Percentiles rank a stretch among this genome's conserved stretches.
phyloP scores from a whole-genome alignment of 2,888 invertebrate species.

The Troilus luridus region DNA sequence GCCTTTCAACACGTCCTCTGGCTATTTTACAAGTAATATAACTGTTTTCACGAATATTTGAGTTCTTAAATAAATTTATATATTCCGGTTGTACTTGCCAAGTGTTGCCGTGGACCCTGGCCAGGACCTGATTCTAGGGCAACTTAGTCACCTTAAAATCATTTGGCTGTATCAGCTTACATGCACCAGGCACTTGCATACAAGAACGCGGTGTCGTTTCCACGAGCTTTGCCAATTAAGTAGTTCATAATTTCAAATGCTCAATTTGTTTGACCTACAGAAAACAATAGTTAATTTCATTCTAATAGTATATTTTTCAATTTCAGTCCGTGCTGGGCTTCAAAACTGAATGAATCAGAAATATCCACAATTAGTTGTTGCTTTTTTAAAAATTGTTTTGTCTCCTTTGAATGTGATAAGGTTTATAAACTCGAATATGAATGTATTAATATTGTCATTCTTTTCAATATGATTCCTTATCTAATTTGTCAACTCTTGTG shows the following conservation, averaged over 20 bases:
- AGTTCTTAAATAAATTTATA: constrained; percentile 25
- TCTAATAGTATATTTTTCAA: no score
- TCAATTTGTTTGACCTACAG: neutral
- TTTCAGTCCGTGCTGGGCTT: no score
- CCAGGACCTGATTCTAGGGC: neutral
- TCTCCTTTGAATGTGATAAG: no score
- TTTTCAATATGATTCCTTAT: no score
- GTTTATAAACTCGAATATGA: no score
- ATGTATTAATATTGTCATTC: no score
- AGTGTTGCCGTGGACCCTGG: neutral
- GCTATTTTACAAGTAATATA: constrained; percentile 4
- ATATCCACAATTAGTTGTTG: no score
- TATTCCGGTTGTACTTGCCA: neutral
- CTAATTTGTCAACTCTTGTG: no score
- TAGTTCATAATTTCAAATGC: neutral
- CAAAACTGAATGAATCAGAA: no score
- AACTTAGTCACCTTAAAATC: constrained; percentile 16
- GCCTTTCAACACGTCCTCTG: neutral
- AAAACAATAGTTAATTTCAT: neutral
- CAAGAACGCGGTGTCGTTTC: neutral
- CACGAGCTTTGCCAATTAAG: neutral
- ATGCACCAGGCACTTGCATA: neutral
- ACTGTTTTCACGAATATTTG: constrained; percentile 9
- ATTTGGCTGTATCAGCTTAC: constrained; percentile 38
- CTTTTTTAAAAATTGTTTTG: no score